phyloP scores from a whole-genome alignment of 1,140 invertebrate genomes.

The Spodoptera litura region DNA sequence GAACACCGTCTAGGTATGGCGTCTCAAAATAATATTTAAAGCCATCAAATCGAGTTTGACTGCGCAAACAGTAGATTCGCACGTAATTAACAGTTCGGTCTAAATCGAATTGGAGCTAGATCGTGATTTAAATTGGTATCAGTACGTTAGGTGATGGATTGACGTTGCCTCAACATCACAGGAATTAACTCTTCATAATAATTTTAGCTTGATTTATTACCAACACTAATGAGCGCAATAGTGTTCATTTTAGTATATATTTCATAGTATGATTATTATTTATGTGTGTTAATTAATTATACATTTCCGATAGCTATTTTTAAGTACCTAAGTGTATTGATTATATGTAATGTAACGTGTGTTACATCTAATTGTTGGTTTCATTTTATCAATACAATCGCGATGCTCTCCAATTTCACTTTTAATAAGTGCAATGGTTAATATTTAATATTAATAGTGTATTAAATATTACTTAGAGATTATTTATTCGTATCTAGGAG shows the following conservation, averaged over 20 bases:
- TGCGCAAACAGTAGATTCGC: constrained; percentile 29
- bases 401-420: too few species aligned
- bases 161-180: neutral
- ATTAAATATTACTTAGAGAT: too few species aligned
- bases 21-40: constrained; percentile 30
- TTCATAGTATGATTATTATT: too few species aligned
- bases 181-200: constrained; percentile 49
- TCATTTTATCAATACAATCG: too few species aligned
- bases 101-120: constrained; percentile 41
- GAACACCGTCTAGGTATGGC: constrained; percentile 5
- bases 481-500: too few species aligned
- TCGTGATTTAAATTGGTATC: constrained; percentile 44
- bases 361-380: too few species aligned
- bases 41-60: constrained; percentile 7
- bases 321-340: too few species aligned
- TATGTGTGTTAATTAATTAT: too few species aligned
- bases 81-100: constrained; percentile 42
- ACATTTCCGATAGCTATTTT: too few species aligned
- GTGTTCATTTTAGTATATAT: neutral
- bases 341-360: too few species aligned
- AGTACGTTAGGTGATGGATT: constrained; percentile 47
- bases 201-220: constrained; percentile 44
- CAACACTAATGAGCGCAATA: neutral
- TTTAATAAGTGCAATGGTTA: too few species aligned
- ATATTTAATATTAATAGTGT: too few species aligned